These are phyloP conservation scores for Holothuria leucospilota DNA, from an alignment of 53 echinoderm and acorn worm genomes.

Conservation along the genomic window DNA sequence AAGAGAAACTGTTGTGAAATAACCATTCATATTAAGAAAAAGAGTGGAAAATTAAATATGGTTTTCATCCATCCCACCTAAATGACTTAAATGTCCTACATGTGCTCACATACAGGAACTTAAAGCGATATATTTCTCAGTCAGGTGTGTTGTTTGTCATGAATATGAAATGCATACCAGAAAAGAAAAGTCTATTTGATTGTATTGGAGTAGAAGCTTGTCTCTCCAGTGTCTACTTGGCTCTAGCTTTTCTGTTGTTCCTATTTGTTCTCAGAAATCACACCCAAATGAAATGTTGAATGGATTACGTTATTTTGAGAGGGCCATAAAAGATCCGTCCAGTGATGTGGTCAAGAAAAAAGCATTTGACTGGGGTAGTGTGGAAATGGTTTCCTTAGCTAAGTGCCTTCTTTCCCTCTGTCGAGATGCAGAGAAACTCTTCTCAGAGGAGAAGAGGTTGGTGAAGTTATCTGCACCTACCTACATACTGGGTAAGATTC, in stretches of 20 bases:
- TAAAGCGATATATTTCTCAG: no score
- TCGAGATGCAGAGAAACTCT: slow-evolving; percentile 70
- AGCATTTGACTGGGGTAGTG: slow-evolving; percentile 79
- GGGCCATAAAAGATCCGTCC: slow-evolving; percentile 63
- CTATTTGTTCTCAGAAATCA: slow-evolving; percentile 63
- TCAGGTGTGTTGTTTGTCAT: no score
- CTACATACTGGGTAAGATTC: slow-evolving; percentile 76
- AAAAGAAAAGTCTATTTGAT: background rate
- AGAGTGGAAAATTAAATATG: no score
- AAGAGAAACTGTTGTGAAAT: no score
- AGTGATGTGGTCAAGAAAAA: slow-evolving; percentile 58
- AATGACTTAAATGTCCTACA: no score
- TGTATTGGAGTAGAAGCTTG: background rate
- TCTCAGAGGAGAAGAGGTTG: slow-evolving; percentile 73
- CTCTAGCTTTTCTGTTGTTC: background rate
- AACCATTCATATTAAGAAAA: no score
- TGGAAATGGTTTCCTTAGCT: slow-evolving; percentile 80
- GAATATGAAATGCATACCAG: no score
- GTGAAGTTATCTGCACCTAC: slow-evolving; percentile 77
- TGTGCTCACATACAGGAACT: no score
- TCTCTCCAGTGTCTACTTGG: background rate
- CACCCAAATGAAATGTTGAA: slow-evolving; percentile 92
- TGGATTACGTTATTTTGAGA: slow-evolving; percentile 85
- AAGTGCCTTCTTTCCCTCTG: slow-evolving; percentile 82
- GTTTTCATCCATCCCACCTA: no score